Evolutionary conservation across 2,888 invertebrate species (phyloP).

Genomic region (Cactoblastis cactorum): DNA sequence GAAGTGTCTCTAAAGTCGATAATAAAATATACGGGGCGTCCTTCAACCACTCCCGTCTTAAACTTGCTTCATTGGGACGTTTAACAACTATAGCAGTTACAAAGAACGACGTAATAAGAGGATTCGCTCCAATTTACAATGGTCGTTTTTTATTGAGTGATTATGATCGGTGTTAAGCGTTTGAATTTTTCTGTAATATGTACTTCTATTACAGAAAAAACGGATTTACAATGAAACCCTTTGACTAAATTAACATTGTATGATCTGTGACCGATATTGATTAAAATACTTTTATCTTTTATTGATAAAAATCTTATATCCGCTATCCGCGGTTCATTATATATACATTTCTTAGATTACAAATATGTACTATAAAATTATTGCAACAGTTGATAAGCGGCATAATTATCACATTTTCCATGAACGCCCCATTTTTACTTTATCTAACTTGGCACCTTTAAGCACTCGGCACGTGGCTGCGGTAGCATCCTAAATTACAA

Average conservation of each 20-base stretch:
- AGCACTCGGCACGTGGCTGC: slow-evolving; percentile 18
- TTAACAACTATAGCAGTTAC: background rate
- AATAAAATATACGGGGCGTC: background rate
- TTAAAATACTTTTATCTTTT: too few species aligned
- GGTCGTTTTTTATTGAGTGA: too few species aligned
- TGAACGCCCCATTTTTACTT: slow-evolving; percentile 19
- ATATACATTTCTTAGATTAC: slow-evolving; percentile 18
- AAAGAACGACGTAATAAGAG: too few species aligned
- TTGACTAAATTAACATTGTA: too few species aligned
- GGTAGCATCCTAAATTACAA: background rate
- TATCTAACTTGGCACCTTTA: slow-evolving; percentile 21
- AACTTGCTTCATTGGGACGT: background rate
- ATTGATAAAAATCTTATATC: too few species aligned
- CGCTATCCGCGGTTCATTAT: too few species aligned
- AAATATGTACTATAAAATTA: slow-evolving; percentile 13
- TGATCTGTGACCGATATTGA: too few species aligned
- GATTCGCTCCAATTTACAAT: too few species aligned
- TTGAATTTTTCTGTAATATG: too few species aligned
- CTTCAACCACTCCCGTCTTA: background rate
- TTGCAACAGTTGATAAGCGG: slow-evolving; percentile 19
- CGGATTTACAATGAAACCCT: too few species aligned
- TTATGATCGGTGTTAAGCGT: too few species aligned
- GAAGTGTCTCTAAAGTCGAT: slow-evolving; percentile 1
- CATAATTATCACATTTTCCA: slow-evolving; percentile 16
- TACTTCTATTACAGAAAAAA: too few species aligned